phyloP scores from a whole-genome alignment of 2,113 vertebrate genomes.

The Carassius carassius region DNA sequence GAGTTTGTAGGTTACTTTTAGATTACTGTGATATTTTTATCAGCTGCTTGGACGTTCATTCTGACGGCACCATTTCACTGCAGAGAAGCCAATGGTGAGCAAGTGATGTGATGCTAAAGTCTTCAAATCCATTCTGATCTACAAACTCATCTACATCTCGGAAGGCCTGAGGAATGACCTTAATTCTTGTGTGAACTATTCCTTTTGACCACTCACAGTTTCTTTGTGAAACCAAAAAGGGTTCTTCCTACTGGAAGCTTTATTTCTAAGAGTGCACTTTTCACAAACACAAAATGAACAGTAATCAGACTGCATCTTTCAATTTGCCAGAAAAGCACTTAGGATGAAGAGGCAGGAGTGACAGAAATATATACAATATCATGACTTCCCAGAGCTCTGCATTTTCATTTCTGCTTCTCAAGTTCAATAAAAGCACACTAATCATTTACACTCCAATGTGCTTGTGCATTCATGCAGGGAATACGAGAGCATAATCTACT shows the following conservation, averaged over 20 bases:
- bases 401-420: conserved; percentile 23
- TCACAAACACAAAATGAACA: background rate
- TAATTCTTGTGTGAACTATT: background rate
- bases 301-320: conserved; percentile 21
- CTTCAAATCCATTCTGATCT: background rate
- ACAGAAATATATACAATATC: background rate
- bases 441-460: conserved; percentile 10
- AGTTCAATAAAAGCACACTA: background rate
- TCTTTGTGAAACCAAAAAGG: background rate
- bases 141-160: background rate
- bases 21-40: too few relatives aligned
- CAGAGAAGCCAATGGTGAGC: background rate
- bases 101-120: background rate
- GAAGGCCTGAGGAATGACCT: too few relatives aligned
- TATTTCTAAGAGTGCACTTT: background rate
- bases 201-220: background rate
- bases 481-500: conserved; percentile 11
- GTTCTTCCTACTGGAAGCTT: background rate
- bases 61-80: background rate
- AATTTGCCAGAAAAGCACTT: background rate
- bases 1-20: too few relatives aligned
- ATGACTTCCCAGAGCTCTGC: conserved; percentile 32
- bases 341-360: background rate
- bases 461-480: conserved; percentile 16
- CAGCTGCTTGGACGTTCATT: background rate